Evolutionary conservation across 2,113 vertebrate genomes (phyloP), one percentile per base, ranked within the genome.

Genomic region (Carassius auratus): DNA sequence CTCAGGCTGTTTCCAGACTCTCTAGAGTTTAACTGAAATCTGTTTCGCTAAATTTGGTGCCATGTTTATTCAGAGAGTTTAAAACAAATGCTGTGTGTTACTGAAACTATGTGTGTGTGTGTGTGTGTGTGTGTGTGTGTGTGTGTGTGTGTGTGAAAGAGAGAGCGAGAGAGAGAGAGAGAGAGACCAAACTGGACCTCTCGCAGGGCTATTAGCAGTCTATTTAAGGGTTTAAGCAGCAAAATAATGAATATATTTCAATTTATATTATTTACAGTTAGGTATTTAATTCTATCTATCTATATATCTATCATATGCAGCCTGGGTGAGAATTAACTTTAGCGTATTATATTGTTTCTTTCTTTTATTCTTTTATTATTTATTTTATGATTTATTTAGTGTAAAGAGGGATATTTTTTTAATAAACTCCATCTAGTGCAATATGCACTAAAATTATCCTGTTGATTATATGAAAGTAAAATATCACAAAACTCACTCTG

Each of bases 41-140:
- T 17, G 52, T 71, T 80, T 71, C 23, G 52, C 55, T 50, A 50
- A 62, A 83, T 79, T 38, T 77, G 62, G 69, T 82, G 77, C 78
- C 26, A 84, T 80, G 85, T 84, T 86, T 88, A 81, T 81, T 88
- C 64, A 85, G 45, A 38, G 38, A 48, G 62, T 81, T 78, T 85
- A 36, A 82, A 50, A 71, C 69, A 57, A 88, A 76, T 85, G 45
- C 3, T 76, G 69, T 76, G 79, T 75, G 66, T 76, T 38, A 38
- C 33, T 71, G 68, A 14, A 38, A 71, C 17, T 36, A 1, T 69
- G 52, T 84, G 33, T 74, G 66, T 73, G 23, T 59, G 38, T 57
- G 42, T 21, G 19, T 21, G 50, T 52, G 17, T 59, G 45, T 50
- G 45, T 48, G 21, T 42, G 57, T 75, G 77, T 23, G 83, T 76